phyloP scores from a whole-genome alignment of 2,113 vertebrate species.

The Tychaedon coryphoeus region DNA sequence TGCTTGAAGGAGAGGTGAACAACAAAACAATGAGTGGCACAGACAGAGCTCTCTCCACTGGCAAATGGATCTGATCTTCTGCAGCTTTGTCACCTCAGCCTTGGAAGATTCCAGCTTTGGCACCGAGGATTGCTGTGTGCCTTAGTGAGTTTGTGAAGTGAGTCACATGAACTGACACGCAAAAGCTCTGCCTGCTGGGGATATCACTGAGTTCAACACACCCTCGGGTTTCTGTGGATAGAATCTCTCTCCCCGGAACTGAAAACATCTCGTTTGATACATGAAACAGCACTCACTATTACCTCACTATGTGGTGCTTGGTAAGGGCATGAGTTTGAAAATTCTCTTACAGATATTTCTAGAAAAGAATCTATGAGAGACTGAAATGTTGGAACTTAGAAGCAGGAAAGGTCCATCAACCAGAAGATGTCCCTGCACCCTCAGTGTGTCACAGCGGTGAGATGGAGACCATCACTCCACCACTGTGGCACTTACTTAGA shows the following conservation, averaged over 20 bases:
- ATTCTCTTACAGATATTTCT: neutral
- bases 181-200: neutral
- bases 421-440: neutral
- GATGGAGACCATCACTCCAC: neutral
- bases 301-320: neutral
- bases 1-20: neutral
- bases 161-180: neutral
- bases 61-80: neutral
- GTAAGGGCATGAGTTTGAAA: neutral
- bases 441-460: accelerated
- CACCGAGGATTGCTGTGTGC: neutral
- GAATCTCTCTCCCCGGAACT: neutral
- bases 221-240: neutral
- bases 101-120: neutral
- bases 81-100: neutral
- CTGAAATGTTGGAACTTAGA: neutral
- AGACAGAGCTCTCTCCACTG: neutral
- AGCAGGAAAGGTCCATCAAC: neutral
- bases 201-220: neutral
- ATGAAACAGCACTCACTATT: neutral
- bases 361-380: neutral
- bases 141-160: neutral
- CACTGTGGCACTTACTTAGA: neutral
- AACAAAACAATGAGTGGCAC: neutral
- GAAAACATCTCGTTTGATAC: neutral